Base-by-base conservation (phyloP, 1,140 invertebrate genomes). In the Anastatus disparis region DNA sequence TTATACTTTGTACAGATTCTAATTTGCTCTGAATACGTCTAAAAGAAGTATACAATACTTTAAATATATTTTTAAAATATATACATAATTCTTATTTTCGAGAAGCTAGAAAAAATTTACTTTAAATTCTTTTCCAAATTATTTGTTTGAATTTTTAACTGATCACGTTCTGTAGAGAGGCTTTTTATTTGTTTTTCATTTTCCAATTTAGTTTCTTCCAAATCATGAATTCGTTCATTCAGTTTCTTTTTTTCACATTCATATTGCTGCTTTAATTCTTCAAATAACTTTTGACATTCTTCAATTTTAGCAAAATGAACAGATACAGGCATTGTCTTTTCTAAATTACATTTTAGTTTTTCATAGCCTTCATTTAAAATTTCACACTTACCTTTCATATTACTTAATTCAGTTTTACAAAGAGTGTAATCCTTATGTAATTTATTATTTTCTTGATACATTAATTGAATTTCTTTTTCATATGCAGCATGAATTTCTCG, bases 231-330 rank as follows among this genome's bases (percentile, higher is more conserved):
- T 72, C 84, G 81, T 55, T 70, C 73, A 24, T 71, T 71, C 12
- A 90, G 71, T 70, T 86, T 86, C 2, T 78, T 77, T 72, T 87
- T 89, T 44, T 91, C 90, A 8, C 78, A 76, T 20, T 89, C 87
- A 68, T 91, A 91, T 70, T 90, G 89, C 29, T 73, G 67, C 71
- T 91, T 90, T 10, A 91, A 75, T 74, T 92, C 88, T 73, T 91
- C 89, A 68, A 90, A 89, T 65, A 90, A 81, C 64, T 85, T 81
- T 81, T 89, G 90, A 65, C 89, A 91, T 75, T 91, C 90, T 58
- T 89, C 87, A 1, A 92, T 85, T 1, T 88, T 87, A 26, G 85
- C 77, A 13, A 81, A 86, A 71, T 90, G 88, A 8, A 89, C 85
- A 4, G 83, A 82, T 15, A 87, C 72, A 4, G 88, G 87, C 73